Percentiles rank a stretch among this genome's conserved stretches.
These are phyloP conservation scores for Apoderus coryli DNA, from an alignment of 2,888 invertebrate genomes.

Conservation along the genomic window DNA sequence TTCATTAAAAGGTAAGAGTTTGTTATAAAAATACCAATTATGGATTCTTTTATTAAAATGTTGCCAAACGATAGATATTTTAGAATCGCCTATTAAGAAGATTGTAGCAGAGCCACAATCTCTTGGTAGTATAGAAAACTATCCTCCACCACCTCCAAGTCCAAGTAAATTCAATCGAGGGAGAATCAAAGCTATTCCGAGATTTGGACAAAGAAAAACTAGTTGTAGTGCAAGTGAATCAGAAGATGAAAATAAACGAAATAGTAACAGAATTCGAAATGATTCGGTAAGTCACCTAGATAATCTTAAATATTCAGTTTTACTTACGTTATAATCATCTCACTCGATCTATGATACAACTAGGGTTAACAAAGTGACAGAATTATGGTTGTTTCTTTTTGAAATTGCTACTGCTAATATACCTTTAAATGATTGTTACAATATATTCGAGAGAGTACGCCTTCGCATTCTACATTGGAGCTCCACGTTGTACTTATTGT, in stretches of 20 bases:
- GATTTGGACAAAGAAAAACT: slow-evolving; percentile 48
- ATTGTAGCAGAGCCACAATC: slow-evolving; percentile 8
- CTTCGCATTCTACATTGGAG: too few species aligned
- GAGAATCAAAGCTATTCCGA: slow-evolving; percentile 53
- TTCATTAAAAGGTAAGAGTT: too few species aligned
- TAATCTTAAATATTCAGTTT: too few species aligned
- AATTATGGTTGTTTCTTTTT: too few species aligned
- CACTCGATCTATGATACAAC: too few species aligned
- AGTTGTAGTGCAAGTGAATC: slow-evolving; percentile 49
- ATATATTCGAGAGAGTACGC: not conserved
- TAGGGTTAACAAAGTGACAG: too few species aligned
- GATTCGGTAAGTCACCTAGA: slow-evolving; percentile 26
- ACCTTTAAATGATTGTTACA: not conserved
- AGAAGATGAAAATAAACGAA: slow-evolving; percentile 42
- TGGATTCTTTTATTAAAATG: too few species aligned
- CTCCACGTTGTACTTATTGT: too few species aligned
- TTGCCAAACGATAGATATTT: too few species aligned
- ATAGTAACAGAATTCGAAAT: slow-evolving; percentile 28
- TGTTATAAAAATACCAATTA: too few species aligned
- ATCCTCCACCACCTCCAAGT: slow-evolving; percentile 35
- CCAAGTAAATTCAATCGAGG: slow-evolving; percentile 46
- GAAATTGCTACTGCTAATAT: slow-evolving; percentile 5
- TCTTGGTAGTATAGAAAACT: slow-evolving; percentile 20
- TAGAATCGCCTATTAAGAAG: slow-evolving; percentile 10
- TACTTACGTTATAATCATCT: too few species aligned